These are phyloP conservation scores for Origma solitaria DNA, from an alignment of 2,113 vertebrate genomes.

Conservation along the genomic window DNA sequence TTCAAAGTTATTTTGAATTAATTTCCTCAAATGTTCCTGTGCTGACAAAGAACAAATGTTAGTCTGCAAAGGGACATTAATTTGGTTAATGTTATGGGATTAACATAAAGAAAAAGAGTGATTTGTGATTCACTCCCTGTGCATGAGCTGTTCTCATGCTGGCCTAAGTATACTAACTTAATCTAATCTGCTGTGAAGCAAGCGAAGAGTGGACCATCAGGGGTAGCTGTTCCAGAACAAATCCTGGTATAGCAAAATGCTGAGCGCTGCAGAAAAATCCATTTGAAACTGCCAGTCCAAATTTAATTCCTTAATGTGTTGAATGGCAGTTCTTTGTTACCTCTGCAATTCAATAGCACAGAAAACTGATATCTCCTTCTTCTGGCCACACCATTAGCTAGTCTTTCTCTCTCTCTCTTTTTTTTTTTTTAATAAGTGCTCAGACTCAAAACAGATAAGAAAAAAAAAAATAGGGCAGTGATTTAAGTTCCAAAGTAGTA, in stretches of 20 bases:
- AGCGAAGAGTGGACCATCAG: not conserved
- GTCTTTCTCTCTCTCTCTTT: not conserved
- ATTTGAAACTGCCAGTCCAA: not conserved
- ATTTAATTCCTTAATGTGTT: slow-evolving; percentile 43
- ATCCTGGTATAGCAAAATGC: not conserved
- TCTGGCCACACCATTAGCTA: not conserved
- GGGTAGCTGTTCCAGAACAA: slow-evolving; percentile 9
- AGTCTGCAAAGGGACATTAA: not conserved
- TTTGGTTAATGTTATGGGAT: slow-evolving; percentile 19
- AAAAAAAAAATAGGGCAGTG: not conserved
- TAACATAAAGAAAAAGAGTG: slow-evolving; percentile 1
- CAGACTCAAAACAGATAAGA: not conserved
- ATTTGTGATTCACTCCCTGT: not conserved
- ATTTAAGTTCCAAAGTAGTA: not conserved
- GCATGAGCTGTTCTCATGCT: not conserved
- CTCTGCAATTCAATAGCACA: not conserved
- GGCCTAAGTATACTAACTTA: not conserved
- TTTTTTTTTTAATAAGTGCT: not conserved
- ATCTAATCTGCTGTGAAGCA: not conserved
- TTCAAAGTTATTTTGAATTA: slow-evolving; percentile 27
- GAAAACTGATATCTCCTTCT: not conserved
- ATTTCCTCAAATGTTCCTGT: not conserved
- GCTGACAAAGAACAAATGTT: not conserved
- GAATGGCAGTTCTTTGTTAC: not conserved
- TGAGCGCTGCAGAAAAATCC: slow-evolving; percentile 1